phyloP scores from a whole-genome alignment of 2,113 vertebrate genomes.

The Calyptommatus sinebrachiatus region DNA sequence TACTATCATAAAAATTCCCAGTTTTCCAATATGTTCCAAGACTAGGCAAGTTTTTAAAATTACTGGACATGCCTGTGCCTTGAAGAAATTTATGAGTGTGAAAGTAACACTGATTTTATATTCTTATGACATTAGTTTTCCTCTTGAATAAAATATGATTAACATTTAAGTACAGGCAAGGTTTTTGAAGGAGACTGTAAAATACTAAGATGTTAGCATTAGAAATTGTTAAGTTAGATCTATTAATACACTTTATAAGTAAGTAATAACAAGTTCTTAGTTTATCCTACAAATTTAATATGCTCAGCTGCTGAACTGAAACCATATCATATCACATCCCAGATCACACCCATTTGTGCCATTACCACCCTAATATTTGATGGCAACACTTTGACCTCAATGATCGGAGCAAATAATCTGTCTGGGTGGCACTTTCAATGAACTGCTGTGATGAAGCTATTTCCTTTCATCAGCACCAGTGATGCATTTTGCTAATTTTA shows the following conservation, averaged over 20 bases:
- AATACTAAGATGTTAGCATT: no score
- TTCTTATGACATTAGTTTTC: neutral
- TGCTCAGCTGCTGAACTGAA: neutral
- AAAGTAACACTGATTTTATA: no score
- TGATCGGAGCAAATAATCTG: constrained; percentile 22
- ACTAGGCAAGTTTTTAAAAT: neutral
- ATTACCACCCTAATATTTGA: neutral
- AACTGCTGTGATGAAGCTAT: constrained; percentile 56
- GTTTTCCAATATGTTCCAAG: neutral
- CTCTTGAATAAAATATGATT: neutral
- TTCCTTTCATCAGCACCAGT: constrained; percentile 58
- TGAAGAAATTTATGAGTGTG: no score
- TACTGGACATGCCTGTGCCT: neutral
- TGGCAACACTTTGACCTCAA: constrained; percentile 22
- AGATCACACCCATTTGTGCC: constrained; percentile 1
- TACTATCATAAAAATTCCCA: neutral
- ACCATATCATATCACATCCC: neutral
- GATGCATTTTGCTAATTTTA: constrained; percentile 60
- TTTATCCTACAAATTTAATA: rapidly evolving
- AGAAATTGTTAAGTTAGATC: neutral
- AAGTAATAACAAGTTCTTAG: neutral
- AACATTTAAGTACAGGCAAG: neutral
- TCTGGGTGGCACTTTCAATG: constrained; percentile 44
- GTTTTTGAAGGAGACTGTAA: neutral
- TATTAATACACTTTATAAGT: neutral